Conservation (phyloP, 1,140 invertebrate genomes). For the Micrasema longulum region DNA sequence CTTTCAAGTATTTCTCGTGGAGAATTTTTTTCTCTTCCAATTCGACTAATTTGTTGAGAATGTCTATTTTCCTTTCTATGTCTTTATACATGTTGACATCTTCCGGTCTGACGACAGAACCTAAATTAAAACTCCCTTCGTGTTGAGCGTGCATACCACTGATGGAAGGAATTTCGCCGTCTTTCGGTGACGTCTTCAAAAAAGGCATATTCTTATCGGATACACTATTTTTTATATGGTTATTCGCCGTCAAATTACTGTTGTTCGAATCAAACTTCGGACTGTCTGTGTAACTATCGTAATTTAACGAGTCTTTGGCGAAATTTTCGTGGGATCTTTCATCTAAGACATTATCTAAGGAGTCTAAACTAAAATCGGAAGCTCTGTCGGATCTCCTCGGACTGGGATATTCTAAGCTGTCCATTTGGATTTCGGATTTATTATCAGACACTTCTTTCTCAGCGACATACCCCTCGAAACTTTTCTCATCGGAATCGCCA, state of each 20-base stretch:
- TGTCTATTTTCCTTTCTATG: constrained; percentile 75
- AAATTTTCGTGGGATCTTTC: constrained; percentile 60
- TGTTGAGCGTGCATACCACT: constrained; percentile 46
- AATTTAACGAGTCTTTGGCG: constrained; percentile 63
- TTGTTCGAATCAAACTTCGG: constrained; percentile 49
- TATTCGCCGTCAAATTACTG: constrained; percentile 50
- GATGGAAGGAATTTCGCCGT: constrained; percentile 36
- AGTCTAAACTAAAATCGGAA: constrained; percentile 66
- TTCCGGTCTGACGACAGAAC: constrained; percentile 50
- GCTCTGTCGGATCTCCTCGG: constrained; percentile 63
- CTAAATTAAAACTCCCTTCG: constrained; percentile 49
- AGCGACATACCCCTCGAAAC: constrained; percentile 70
- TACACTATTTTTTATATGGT: constrained; percentile 45
- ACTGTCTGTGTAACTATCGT: constrained; percentile 50
- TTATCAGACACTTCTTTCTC: constrained; percentile 72
- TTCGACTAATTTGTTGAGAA: constrained; percentile 75
- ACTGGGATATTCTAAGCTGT: constrained; percentile 69
- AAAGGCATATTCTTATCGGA: constrained; percentile 54
- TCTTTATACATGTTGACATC: constrained; percentile 70
- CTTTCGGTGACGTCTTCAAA: constrained; percentile 44
- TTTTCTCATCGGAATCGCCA: constrained; percentile 64
- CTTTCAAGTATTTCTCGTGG: constrained; percentile 70
- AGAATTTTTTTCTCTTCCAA: constrained; percentile 75
- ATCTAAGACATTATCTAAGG: constrained; percentile 63
- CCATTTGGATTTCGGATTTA: constrained; percentile 69